Conservation (phyloP, 2,888 invertebrate genomes). For the Eristalis tenax region DNA sequence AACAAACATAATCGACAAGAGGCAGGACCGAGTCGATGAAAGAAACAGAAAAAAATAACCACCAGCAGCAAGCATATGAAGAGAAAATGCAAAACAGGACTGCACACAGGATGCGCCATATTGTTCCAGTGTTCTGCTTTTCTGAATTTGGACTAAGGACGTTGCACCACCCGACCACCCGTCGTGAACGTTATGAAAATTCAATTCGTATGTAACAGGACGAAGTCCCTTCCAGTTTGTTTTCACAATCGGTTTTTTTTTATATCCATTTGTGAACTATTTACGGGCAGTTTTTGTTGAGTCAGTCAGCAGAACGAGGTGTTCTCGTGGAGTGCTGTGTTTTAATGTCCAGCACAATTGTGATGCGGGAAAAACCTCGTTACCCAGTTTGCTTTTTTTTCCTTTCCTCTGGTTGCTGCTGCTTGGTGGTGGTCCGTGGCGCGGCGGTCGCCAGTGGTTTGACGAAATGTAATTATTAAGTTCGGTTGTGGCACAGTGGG, state of each 20-base stretch:
- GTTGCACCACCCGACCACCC: not conserved
- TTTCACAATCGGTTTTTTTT: not conserved
- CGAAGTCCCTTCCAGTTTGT: conserved; percentile 7
- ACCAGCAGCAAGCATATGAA: too few relatives aligned
- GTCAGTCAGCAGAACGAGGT: not conserved
- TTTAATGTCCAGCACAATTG: conserved; percentile 22
- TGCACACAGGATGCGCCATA: conserved; percentile 47
- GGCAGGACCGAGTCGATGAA: not conserved
- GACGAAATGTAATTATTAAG: conserved; percentile 6
- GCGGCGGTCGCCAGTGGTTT: not conserved
- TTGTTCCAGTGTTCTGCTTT: conserved; percentile 40
- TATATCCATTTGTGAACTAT: not conserved
- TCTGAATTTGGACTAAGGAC: conserved; percentile 40
- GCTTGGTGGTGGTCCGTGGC: not conserved
- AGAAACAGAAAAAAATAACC: not conserved
- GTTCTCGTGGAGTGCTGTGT: conserved; percentile 3
- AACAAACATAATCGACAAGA: not conserved
- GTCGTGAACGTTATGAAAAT: conserved; percentile 45
- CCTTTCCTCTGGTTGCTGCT: not conserved
- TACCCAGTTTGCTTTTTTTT: conserved; percentile 13
- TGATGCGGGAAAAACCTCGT: conserved; percentile 28
- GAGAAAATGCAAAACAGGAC: conserved; percentile 28
- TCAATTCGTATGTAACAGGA: conserved; percentile 31
- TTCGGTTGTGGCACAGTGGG: not conserved
- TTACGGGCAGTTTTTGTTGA: conserved; percentile 19